Base-by-base conservation (phyloP, 2,113 vertebrate species). In the Spheniscus mendiculus region DNA sequence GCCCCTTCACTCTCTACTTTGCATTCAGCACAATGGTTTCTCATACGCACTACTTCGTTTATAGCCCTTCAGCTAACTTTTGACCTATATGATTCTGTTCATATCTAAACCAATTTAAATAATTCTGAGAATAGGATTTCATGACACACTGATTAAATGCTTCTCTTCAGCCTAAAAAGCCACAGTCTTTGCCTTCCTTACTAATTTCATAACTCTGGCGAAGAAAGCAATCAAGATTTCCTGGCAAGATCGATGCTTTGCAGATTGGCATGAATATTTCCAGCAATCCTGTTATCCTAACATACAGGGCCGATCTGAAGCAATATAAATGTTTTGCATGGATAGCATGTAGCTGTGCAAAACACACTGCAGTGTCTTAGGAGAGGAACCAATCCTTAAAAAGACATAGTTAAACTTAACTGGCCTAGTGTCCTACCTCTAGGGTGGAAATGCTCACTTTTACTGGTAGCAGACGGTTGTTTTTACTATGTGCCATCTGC, bases 191-290 rank as follows among this genome's bases (percentile, higher is more conserved):
- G 26, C 65, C 63, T 95, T 82, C 22, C 30, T 22, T 79, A 21
- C 47, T 82, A 87, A 89, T 93, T 87, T 84, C 17, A 34, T 92
- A 89, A 87, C 38, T 87, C 58, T 72, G 40, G 18, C 4, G 9
- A 93, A 92, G 69, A 95, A 91, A 95, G 56, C 42, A 91, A 66
- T 87, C 72, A 89, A 76, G 49, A 87, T 91, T 91, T 94, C 42
- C 34, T 82, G 65, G 77, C 73, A 82, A 67, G 65, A 71, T 8
- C 72, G 40, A 45, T 72, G 47, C 29, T 84, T 82, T 84, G 65
- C 71, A 63, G 59, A 73, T 82, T 58, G 42, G 27, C 40, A 30
- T 14, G 22, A 77, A 62, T 8, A 5, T 65, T 92, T 74, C 61
- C 63, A 91, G 49, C 66, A 84, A 69, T 52, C 21, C 47, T 65